These are phyloP conservation scores for Psylliodes chrysocephalus DNA, from an alignment of 2,888 invertebrate species.

Conservation along the genomic window DNA sequence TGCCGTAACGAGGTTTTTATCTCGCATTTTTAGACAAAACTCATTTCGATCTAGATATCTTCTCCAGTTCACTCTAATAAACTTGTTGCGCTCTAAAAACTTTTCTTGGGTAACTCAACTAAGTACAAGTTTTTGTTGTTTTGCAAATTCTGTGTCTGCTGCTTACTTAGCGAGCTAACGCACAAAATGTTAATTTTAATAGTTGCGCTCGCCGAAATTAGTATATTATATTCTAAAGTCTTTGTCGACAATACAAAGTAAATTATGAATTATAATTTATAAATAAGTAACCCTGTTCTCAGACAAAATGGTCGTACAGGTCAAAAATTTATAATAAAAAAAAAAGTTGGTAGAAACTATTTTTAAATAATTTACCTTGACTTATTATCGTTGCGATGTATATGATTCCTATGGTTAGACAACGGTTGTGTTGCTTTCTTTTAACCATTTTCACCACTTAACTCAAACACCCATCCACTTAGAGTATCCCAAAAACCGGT, in stretches of 20 bases:
- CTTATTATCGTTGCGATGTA: slow-evolving; percentile 72
- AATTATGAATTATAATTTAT: slow-evolving; percentile 8
- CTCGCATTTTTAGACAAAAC: no score
- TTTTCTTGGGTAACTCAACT: background rate
- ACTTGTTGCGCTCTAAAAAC: background rate
- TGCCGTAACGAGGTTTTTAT: no score
- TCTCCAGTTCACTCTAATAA: background rate
- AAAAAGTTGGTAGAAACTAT: no score
- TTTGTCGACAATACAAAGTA: background rate
- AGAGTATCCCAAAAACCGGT: slow-evolving; percentile 13
- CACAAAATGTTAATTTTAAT: background rate
- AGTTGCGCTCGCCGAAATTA: background rate
- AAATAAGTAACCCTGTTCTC: slow-evolving; percentile 26
- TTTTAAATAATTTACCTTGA: slow-evolving; percentile 64
- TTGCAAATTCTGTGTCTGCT: background rate
- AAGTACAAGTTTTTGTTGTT: background rate
- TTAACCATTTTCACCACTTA: slow-evolving; percentile 46
- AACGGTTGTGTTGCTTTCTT: slow-evolving; percentile 61
- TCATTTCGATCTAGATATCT: no score
- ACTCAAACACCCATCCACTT: slow-evolving; percentile 14
- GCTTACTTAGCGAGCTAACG: background rate
- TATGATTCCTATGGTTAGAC: slow-evolving; percentile 69
- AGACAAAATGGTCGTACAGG: slow-evolving; percentile 7
- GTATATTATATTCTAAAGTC: background rate
- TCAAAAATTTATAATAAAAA: background rate